Conservation (phyloP, 1,140 invertebrate genomes). For the Cherax destructor region DNA sequence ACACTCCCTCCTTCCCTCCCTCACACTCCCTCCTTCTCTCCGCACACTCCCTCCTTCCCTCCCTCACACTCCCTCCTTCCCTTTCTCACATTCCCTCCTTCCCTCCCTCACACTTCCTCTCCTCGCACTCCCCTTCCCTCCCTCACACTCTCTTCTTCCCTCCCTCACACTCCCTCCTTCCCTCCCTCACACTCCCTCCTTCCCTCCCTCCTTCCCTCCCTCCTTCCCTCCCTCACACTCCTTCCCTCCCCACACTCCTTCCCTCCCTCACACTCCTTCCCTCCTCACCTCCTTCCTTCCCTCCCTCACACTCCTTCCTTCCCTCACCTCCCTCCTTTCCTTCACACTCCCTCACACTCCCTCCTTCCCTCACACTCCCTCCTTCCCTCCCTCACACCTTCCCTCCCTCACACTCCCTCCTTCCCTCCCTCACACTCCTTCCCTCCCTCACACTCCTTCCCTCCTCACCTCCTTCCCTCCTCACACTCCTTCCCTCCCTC, state of each 20-base stretch:
- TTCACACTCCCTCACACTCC: not conserved
- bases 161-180: not conserved
- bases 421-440: not conserved
- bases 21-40: not conserved
- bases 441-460: not conserved
- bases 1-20: not conserved
- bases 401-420: not conserved
- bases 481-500: not conserved
- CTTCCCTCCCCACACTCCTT: not conserved
- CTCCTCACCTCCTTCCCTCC: not conserved
- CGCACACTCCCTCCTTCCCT: not conserved
- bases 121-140: too few relatives aligned
- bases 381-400: too few relatives aligned
- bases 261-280: not conserved
- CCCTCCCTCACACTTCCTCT: not conserved
- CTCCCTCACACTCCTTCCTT: not conserved
- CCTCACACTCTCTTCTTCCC: not conserved
- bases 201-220: not conserved
- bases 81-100: not conserved
- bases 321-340: not conserved
- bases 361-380: not conserved
- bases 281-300: too few relatives aligned
- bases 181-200: not conserved
- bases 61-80: not conserved
- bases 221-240: not conserved